A percentile compares a stretch with the other conserved stretches of the same genome.
These are phyloP conservation scores for Pterois miles DNA, from an alignment of 2,797 vertebrate genomes.

Conservation along the genomic window DNA sequence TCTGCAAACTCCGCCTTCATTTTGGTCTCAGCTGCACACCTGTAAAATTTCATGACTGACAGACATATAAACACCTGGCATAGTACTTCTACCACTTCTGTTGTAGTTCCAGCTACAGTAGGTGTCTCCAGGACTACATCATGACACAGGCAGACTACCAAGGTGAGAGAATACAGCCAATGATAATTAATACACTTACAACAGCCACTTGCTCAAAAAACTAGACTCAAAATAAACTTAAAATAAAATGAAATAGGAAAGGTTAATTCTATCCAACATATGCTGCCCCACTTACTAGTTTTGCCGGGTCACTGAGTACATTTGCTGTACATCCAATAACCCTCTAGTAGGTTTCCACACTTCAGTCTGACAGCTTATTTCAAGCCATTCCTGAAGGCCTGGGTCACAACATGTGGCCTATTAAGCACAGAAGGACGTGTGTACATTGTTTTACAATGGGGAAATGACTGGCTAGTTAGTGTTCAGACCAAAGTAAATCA, in stretches of 20 bases:
- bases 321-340: neutral
- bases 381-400: neutral
- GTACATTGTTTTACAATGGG: constrained; percentile 37
- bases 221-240: neutral
- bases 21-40: no score
- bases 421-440: constrained; percentile 29
- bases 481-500: constrained; percentile 18
- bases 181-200: neutral
- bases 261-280: neutral
- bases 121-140: no score
- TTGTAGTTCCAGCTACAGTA: no score
- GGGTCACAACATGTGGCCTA: constrained; percentile 16
- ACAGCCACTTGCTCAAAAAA: neutral
- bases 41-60: no score
- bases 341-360: neutral
- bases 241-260: neutral
- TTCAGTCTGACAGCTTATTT: neutral
- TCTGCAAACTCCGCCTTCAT: no score
- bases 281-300: neutral
- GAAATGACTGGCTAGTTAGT: constrained; percentile 32
- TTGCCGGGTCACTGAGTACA: neutral
- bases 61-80: no score
- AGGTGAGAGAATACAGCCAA: no score
- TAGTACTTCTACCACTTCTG: no score
- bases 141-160: no score